A percentile compares a stretch with the other conserved stretches of the same genome.
These are phyloP conservation scores for Philantomba maxwellii DNA, from an alignment of 2,113 vertebrate species.

Conservation along the genomic window DNA sequence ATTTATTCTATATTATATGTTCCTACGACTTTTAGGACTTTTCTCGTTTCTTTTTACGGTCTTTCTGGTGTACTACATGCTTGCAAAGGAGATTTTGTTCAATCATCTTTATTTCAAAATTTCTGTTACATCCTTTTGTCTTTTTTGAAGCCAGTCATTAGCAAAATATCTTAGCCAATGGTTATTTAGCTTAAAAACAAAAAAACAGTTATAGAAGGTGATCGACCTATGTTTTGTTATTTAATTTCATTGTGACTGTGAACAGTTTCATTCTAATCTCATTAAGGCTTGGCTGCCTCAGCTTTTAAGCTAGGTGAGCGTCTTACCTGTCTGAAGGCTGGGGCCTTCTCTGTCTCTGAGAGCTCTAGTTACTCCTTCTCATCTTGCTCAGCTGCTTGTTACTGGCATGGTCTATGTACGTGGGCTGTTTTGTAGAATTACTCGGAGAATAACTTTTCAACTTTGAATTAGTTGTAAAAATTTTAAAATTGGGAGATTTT, in stretches of 20 bases:
- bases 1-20: not conserved
- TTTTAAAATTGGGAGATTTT: not conserved
- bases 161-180: not conserved
- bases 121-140: not conserved
- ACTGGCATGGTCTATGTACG: not conserved
- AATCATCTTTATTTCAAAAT: not conserved
- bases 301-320: not conserved
- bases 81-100: slow-evolving; percentile 9
- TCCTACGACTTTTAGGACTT: not conserved
- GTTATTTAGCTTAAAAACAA: slow-evolving; percentile 14
- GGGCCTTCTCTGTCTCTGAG: not conserved
- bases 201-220: not conserved
- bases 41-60: not conserved
- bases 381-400: not conserved
- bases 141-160: not conserved
- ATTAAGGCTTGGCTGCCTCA: not conserved
- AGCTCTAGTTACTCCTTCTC: not conserved
- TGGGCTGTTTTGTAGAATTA: not conserved
- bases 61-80: not conserved
- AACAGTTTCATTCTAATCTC: not conserved
- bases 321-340: not conserved
- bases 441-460: not conserved
- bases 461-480: not conserved
- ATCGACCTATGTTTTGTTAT: not conserved
- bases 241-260: not conserved